Base-by-base conservation (phyloP, 2,113 vertebrate species). In the Sterrhoptilus dennistouni region DNA sequence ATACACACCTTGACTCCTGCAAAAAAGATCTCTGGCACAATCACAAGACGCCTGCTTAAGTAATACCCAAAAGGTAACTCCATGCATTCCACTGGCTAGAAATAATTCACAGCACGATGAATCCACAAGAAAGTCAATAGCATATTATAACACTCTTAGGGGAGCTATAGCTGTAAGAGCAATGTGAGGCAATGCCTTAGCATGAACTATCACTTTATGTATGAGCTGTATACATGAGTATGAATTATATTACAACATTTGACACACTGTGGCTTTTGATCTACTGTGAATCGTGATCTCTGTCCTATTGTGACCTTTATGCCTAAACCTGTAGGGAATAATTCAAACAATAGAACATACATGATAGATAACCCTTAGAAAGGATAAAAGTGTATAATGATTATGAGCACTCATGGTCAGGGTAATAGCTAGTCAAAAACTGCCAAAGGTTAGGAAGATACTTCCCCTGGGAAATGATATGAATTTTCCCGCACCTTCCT, bases 1-100 rank as follows among this genome's bases (percentile, higher is more conserved):
- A 96, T 97, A 93, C 68, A 97, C 93, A 97, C 95, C 95, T 98
- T 98, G 95, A 97, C 92, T 97, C 83, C 95, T 97, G 95, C 77
- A 97, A 95, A 98, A 97, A 92, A 94, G 93, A 97, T 93, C 85
- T 97, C 95, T 97, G 97, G 96, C 96, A 97, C 97, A 97, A 97
- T 97, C 95, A 80, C 96, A 94, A 92, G 95, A 94, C 87, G 84
- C 91, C 94, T 97, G 83, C 94, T 97, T 97, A 93, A 97, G 92
- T 95, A 96, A 97, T 97, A 97, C 89, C 91, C 95, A 95, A 94
- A 97, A 96, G 83, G 96, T 97, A 97, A 97, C 96, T 97, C 65
- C 52, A 6, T 83, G 82, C 84, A 97, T 98, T 97, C 95, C 89
- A 91, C 87, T 83, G 74, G 87, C 90, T 90, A 98, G 96, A 97